Conservation (phyloP, 2,113 vertebrate genomes). For the Natator depressus region DNA sequence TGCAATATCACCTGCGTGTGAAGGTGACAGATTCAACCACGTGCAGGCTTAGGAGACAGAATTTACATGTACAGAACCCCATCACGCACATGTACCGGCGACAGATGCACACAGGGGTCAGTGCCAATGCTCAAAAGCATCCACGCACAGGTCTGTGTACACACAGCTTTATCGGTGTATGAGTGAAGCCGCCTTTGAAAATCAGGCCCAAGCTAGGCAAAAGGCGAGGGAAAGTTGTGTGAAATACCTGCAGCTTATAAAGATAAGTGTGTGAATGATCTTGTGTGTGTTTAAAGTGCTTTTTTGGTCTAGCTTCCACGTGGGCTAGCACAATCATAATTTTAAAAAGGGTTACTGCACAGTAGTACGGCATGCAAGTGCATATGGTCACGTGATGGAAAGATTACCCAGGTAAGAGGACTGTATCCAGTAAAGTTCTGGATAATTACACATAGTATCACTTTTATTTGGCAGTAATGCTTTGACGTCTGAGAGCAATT, state of each 20-base stretch:
- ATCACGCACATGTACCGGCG: accelerated
- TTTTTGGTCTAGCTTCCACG: background rate
- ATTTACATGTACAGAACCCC: background rate
- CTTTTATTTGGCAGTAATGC: constrained; percentile 4
- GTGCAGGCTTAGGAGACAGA: background rate
- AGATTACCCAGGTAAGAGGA: constrained; percentile 1
- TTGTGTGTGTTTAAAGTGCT: constrained; percentile 6
- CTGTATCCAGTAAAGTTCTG: background rate
- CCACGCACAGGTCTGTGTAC: accelerated
- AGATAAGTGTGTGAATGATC: background rate
- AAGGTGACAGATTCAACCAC: background rate
- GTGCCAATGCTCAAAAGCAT: background rate
- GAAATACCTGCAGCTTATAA: background rate
- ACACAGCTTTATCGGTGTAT: accelerated
- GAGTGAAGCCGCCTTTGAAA: background rate
- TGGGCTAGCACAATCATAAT: accelerated
- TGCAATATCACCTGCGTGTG: background rate
- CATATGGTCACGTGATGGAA: background rate
- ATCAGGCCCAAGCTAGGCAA: background rate
- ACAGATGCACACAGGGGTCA: background rate
- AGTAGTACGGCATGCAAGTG: background rate
- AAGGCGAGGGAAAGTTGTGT: background rate
- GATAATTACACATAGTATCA: background rate
- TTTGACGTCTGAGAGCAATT: constrained; percentile 54
- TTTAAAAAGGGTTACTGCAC: background rate